phyloP scores from a whole-genome alignment of 2,888 invertebrate species.

The Troides oblongomaculatus region DNA sequence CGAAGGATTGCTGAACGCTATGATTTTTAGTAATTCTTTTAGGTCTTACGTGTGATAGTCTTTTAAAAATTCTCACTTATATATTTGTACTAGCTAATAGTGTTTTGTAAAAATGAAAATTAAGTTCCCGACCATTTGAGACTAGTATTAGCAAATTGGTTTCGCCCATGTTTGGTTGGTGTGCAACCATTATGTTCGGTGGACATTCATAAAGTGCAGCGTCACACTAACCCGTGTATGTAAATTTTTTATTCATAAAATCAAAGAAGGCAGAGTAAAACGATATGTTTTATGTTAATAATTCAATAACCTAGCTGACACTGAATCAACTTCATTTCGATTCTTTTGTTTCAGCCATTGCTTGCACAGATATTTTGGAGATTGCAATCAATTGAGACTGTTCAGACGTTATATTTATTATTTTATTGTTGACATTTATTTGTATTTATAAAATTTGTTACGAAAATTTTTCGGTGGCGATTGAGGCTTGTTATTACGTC shows the following conservation, averaged over 20 bases:
- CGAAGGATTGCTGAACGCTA: conserved; percentile 52
- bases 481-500: conserved; percentile 50
- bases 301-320: conserved; percentile 65
- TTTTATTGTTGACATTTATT: conserved; percentile 37
- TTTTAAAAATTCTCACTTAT: conserved; percentile 41
- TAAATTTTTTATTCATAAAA: conserved; percentile 53
- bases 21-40: conserved; percentile 50
- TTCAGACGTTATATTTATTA: conserved; percentile 41
- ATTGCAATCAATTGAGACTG: conserved; percentile 42
- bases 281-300: conserved; percentile 46
- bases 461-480: conserved; percentile 35
- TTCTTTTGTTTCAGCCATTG: conserved; percentile 72
- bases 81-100: conserved; percentile 36
- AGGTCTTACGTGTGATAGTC: conserved; percentile 45
- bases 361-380: conserved; percentile 42
- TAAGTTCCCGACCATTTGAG: conserved; percentile 63
- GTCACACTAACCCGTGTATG: conserved; percentile 45
- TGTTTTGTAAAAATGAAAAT: conserved; percentile 61
- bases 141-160: conserved; percentile 39
- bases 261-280: conserved; percentile 31
- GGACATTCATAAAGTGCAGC: conserved; percentile 50
- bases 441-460: conserved; percentile 35
- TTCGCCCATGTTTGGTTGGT: conserved; percentile 17
- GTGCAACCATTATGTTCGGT: conserved; percentile 27
- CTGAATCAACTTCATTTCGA: conserved; percentile 69